phyloP scores from a whole-genome alignment of 2,888 invertebrate species.

The Synanthedon myopaeformis region DNA sequence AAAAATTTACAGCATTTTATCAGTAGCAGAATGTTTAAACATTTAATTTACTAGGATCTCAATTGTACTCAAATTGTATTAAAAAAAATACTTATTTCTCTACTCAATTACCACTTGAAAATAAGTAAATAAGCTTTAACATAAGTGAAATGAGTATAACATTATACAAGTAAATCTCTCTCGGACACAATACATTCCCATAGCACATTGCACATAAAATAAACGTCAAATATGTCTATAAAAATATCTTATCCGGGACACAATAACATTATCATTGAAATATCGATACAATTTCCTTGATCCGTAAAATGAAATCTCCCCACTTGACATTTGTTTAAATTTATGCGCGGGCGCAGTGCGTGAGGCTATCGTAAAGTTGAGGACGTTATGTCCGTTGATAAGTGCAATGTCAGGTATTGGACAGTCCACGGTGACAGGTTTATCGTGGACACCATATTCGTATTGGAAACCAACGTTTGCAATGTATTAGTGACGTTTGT shows the following conservation, averaged over 20 bases:
- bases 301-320: conserved; percentile 62
- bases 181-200: background rate
- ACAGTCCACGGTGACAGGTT: conserved; percentile 57
- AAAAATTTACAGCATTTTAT: too few relatives aligned
- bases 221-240: conserved; percentile 39
- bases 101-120: too few relatives aligned
- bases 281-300: conserved; percentile 67
- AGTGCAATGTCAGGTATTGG: conserved; percentile 55
- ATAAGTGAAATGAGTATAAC: too few relatives aligned
- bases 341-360: conserved; percentile 51
- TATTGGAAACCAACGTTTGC: background rate
- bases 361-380: conserved; percentile 62
- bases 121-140: too few relatives aligned
- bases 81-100: too few relatives aligned
- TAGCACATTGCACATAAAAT: conserved; percentile 17
- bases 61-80: too few relatives aligned
- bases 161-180: too few relatives aligned
- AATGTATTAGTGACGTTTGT: background rate
- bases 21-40: too few relatives aligned
- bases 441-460: conserved; percentile 62
- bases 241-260: conserved; percentile 42
- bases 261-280: conserved; percentile 62
- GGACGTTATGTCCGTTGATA: conserved; percentile 64
- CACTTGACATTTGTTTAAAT: conserved; percentile 56
- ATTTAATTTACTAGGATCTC: too few relatives aligned